Evolutionary conservation across 2,113 vertebrate genomes (phyloP).

Genomic region (Macaca nemestrina): DNA sequence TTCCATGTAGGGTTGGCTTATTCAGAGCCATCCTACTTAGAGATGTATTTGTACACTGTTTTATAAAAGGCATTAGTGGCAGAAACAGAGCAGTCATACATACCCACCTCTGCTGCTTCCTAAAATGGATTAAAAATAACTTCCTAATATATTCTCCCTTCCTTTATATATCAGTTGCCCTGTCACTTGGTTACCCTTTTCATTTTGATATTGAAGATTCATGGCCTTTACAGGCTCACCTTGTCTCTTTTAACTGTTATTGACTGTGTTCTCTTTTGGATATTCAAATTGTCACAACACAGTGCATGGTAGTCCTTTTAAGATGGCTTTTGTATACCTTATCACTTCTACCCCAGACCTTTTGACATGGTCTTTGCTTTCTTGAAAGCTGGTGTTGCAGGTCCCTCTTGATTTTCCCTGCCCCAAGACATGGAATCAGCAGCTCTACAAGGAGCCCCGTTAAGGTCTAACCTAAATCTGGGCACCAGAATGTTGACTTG

Average conservation of each 20-base stretch:
- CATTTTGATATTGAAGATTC: background rate
- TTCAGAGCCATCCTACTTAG: background rate
- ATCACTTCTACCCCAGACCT: background rate
- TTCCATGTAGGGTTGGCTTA: background rate
- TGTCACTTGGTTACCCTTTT: background rate
- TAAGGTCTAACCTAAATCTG: background rate
- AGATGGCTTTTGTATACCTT: background rate
- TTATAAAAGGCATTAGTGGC: background rate
- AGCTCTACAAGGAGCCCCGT: background rate
- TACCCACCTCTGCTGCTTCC: background rate
- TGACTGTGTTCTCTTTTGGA: background rate
- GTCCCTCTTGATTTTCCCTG: background rate
- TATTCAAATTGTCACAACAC: background rate
- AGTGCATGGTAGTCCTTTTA: fast-evolving
- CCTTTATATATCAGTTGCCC: background rate
- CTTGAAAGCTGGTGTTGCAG: background rate
- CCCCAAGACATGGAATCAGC: background rate
- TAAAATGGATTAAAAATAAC: background rate
- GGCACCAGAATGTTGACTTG: background rate
- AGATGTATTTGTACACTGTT: background rate
- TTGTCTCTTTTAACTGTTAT: background rate
- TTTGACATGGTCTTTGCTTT: background rate
- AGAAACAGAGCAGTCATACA: background rate
- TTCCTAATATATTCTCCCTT: background rate
- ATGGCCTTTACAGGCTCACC: background rate